phyloP scores from a whole-genome alignment of 2,797 vertebrate genomes.

The Gymnothorax reevesii region DNA sequence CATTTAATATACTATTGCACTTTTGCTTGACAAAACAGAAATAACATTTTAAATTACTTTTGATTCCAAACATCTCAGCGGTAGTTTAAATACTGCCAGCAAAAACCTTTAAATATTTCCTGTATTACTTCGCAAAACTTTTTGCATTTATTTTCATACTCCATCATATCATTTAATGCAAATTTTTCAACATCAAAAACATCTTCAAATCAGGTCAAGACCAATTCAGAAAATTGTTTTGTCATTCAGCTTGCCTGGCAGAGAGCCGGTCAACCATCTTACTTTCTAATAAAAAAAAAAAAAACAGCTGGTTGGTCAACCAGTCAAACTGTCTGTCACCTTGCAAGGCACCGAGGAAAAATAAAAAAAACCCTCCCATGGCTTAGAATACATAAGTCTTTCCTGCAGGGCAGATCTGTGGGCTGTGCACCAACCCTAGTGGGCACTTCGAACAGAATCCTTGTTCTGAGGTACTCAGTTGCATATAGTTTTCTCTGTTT shows the following conservation, averaged over 20 bases:
- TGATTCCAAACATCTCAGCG: no score
- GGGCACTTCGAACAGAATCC: no score
- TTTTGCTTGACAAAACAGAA: no score
- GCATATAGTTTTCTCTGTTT: no score
- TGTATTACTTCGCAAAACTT: not conserved
- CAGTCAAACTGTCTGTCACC: not conserved
- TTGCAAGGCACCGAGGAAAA: not conserved
- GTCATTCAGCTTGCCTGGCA: not conserved
- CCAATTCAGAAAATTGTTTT: not conserved
- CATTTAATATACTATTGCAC: no score
- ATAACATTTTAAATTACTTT: no score
- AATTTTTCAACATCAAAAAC: no score
- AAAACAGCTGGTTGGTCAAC: not conserved
- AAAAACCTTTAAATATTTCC: not conserved
- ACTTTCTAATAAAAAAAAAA: not conserved
- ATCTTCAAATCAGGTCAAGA: not conserved
- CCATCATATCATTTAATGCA: no score
- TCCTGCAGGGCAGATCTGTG: no score
- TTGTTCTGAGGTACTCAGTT: no score
- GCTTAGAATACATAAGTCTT: not conserved
- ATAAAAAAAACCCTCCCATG: not conserved
- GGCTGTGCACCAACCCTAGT: not conserved
- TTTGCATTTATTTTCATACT: no score
- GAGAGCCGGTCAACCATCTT: not conserved
- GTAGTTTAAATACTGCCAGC: not conserved